Evolutionary conservation across 23 tunicate genomes (phyloP).

Genomic region (Styela clava): DNA sequence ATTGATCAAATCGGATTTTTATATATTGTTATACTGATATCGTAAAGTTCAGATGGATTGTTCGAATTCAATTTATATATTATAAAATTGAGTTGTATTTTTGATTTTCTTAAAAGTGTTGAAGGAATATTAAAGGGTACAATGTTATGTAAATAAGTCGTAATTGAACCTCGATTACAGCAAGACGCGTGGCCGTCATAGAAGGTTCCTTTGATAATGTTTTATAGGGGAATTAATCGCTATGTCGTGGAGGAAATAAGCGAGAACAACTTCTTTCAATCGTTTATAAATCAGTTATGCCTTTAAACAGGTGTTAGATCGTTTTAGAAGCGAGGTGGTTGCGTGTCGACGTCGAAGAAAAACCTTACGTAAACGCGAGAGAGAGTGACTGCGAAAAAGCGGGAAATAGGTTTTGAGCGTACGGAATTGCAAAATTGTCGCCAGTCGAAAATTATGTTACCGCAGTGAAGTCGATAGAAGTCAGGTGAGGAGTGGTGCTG

Average conservation of each 20-base stretch:
- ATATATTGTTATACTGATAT: neutral
- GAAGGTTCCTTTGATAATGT: neutral
- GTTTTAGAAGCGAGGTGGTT: neutral
- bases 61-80: too few relatives aligned
- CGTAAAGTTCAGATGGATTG: neutral
- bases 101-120: neutral
- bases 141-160: neutral
- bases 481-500: too few relatives aligned
- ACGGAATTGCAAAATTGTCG: neutral
- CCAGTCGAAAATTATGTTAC: neutral
- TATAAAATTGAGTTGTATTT: neutral
- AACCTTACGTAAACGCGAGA: neutral
- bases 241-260: neutral
- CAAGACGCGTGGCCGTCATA: neutral
- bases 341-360: neutral
- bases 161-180: neutral
- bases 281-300: neutral
- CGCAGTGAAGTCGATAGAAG: too few relatives aligned
- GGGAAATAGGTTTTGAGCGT: neutral
- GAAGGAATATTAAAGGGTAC: neutral
- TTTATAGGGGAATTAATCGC: neutral
- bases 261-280: neutral
- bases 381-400: neutral
- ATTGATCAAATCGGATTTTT: neutral
- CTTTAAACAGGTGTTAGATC: neutral